Evolutionary conservation across 2,888 invertebrate species (phyloP), one percentile per base, ranked within the genome.

Genomic region (Hedya salicella): DNA sequence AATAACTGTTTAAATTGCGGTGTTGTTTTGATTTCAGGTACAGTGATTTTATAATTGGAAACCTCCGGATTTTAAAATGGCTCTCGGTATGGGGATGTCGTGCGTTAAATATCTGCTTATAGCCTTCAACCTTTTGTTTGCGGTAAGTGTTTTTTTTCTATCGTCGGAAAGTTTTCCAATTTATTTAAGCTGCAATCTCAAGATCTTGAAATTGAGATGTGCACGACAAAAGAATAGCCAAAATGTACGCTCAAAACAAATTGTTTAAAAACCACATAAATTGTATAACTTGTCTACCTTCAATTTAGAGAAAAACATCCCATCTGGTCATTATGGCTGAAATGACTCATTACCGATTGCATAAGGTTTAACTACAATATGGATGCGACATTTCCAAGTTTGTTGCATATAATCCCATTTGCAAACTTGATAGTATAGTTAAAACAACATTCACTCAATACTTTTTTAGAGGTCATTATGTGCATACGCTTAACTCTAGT

Each of bases 91-190:
- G 75, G 96, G 96, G 82, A 96, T 97, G 95, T 95, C 96, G 77
- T 97, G 97, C 92, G 95, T 97, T 76, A 98, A 98, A 91, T 97
- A 96, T 86, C 93, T 98, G 68, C 94, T 98, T 56, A 97, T 97
- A 88, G 93, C 96, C 75, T 97, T 97, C 93, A 98, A 97, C 90
- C 94, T 97, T 74, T 88, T 97, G 74, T 96, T 97, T 92, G 97
- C 97, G 90, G 98, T 98, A 91, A 95, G 96, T 94, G 75, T 71
- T 68, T 69, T 76, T 75, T 73, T 62, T 68, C n/a, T n/a, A n/a
- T n/a, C n/a, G n/a, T n/a, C n/a, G n/a, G n/a, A n/a, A n/a, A n/a
- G n/a, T n/a, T n/a, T n/a, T n/a, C n/a, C n/a, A n/a, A n/a, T n/a
- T 69, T 71, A 74, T 71, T 66, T 53, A 66, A 60, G 69, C 73